Percentiles rank a stretch among this genome's conserved stretches.
Conservation (phyloP, 2,888 invertebrate genomes). For the Epistrophe grossulariae region DNA sequence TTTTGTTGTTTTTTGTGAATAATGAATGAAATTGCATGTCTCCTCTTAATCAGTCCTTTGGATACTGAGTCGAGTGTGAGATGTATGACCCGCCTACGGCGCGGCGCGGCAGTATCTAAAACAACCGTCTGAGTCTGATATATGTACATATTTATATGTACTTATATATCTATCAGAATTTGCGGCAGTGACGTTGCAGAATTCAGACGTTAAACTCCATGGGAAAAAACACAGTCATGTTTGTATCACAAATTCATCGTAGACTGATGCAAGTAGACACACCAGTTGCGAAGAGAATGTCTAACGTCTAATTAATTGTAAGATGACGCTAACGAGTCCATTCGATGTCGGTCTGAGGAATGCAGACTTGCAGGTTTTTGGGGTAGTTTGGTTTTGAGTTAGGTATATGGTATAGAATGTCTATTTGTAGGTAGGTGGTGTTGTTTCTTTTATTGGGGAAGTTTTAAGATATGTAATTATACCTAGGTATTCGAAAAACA, state of each 20-base stretch:
- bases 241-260: conserved; percentile 20
- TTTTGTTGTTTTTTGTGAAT: conserved; percentile 23
- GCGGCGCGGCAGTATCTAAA: conserved; percentile 16
- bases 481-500: no score
- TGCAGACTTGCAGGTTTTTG: conserved; percentile 49
- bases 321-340: conserved; percentile 68
- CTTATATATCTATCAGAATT: background rate
- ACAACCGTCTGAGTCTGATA: conserved; percentile 30
- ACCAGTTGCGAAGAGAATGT: conserved; percentile 53
- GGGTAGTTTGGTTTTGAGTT: background rate
- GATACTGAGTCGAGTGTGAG: conserved; percentile 35
- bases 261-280: conserved; percentile 53
- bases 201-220: conserved; percentile 16
- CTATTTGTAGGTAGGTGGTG: background rate
- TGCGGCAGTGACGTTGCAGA: conserved; percentile 50
- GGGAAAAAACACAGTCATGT: conserved; percentile 53
- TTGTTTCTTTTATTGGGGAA: background rate
- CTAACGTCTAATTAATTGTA: conserved; percentile 69
- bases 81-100: conserved; percentile 57
- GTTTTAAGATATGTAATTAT: no score
- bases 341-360: conserved; percentile 38
- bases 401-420: background rate
- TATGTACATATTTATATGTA: background rate
- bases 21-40: conserved; percentile 74
- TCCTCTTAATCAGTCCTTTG: conserved; percentile 57